A percentile compares a stretch with the other conserved stretches of the same genome.
Conservation (phyloP, 2,797 vertebrate species). For the Myiotriccus ornatus region DNA sequence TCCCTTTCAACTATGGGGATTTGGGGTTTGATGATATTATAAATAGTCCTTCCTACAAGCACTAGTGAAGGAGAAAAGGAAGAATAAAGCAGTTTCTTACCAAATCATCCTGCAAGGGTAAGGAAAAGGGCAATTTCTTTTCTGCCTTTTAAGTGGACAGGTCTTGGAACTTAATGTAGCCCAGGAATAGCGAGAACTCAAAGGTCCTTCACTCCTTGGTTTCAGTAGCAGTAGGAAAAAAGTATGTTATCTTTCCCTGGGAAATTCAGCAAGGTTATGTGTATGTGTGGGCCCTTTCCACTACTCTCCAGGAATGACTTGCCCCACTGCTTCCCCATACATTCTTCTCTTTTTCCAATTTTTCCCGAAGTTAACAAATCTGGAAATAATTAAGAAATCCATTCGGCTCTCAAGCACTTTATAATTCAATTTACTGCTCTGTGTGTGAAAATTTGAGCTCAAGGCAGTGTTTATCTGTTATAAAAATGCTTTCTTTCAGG, state of each 20-base stretch:
- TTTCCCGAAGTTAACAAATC: slow-evolving; percentile 39
- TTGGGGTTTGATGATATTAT: neutral
- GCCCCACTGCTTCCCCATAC: neutral
- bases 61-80: neutral
- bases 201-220: neutral
- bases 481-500: slow-evolving; percentile 33
- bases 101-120: neutral
- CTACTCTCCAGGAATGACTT: slow-evolving; percentile 19
- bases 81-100: neutral
- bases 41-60: neutral
- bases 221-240: neutral
- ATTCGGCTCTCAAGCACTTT: slow-evolving; percentile 20
- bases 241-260: neutral
- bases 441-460: slow-evolving; percentile 59
- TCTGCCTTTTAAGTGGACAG: neutral
- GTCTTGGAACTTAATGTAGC: neutral
- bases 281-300: neutral
- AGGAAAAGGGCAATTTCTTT: neutral
- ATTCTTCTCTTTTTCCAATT: neutral
- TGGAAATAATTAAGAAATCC: slow-evolving; percentile 61
- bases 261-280: neutral
- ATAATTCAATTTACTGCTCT: slow-evolving; percentile 56
- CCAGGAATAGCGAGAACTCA: neutral
- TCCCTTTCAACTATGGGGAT: neutral
- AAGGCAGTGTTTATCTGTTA: slow-evolving; percentile 39